phyloP scores from a whole-genome alignment of 2,888 invertebrate genomes.

The Acronicta aceris region DNA sequence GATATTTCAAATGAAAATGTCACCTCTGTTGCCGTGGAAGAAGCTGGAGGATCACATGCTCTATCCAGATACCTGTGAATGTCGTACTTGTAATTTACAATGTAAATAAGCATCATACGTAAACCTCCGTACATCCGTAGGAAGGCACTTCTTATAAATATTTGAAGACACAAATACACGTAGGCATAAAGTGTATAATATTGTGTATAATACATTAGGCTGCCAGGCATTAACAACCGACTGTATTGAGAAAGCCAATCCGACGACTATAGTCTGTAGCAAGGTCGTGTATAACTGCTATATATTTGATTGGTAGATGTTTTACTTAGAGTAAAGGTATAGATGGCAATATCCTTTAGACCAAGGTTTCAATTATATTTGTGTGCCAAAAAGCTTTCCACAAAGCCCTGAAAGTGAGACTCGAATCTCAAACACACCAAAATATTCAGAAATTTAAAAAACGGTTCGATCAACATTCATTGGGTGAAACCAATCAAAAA shows the following conservation, averaged over 20 bases:
- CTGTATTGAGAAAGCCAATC: constrained; percentile 15
- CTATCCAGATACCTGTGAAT: constrained; percentile 32
- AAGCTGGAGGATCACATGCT: constrained; percentile 33
- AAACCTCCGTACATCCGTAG: constrained; percentile 32
- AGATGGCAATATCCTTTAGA: constrained; percentile 9
- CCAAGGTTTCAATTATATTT: not conserved
- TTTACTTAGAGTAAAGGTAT: not conserved
- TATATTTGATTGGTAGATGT: constrained; percentile 24
- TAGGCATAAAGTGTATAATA: not conserved
- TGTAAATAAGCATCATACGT: constrained; percentile 51
- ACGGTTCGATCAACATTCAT: constrained; percentile 17
- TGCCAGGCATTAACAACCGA: constrained; percentile 12
- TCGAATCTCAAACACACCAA: not conserved
- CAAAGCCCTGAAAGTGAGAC: not conserved
- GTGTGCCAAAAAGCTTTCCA: too few relatives aligned
- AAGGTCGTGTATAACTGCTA: too few relatives aligned
- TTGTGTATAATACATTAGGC: constrained; percentile 4
- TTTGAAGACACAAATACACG: constrained; percentile 39
- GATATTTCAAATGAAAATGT: constrained; percentile 58
- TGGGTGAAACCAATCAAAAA: constrained; percentile 29
- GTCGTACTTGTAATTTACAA: constrained; percentile 51
- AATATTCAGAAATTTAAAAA: not conserved
- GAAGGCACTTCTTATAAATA: constrained; percentile 42
- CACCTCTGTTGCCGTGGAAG: constrained; percentile 32
- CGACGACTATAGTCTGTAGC: constrained; percentile 6